Base-by-base conservation (phyloP, 2,113 vertebrate genomes). In the Myanophis thanlyinensis region DNA sequence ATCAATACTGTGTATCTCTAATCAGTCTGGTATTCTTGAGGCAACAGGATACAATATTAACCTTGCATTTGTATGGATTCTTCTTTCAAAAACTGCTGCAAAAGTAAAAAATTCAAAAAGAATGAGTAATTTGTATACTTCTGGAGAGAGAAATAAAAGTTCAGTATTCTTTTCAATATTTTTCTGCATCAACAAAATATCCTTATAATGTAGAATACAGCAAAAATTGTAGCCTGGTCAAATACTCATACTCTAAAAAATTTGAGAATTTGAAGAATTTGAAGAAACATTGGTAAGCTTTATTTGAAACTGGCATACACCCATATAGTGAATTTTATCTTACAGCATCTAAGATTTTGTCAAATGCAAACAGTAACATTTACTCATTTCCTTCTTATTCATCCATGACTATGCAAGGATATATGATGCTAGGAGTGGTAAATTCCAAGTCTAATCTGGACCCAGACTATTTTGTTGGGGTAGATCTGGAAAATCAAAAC, bases 1-100 rank as follows among this genome's bases (percentile, higher is more conserved):
- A 96, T 96, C 97, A 95, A 96, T 97, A 93, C 25, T 1, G 27
- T 52, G 56, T 44, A 73, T 93, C 95, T 92, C 80, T 91, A 91
- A 54, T 87, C 92, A 15, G 62, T 94, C 94, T 93, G 94, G 91
- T 62, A 88, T 90, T 40, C 93, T 90, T 25, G 90, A 44, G 93
- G 94, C 95, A 88, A 88, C 67, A 94, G 22, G 46, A 90, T 93
- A 62, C 88, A 84, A 93, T 90, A 90, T 90, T 90, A 89, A 93
- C 88, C 73, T 90, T 90, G 73, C 44, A 90, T 62, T 85, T 89
- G 48, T 89, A 85, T 89, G 44, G 73, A 92, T 92, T 51, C 46
- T 85, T 53, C 73, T 92, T 53, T 51, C 40, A 44, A 53, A 25
- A 80, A 85, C 47, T 59, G 4, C 20, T 85, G 46, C 4, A 25